Percentiles rank a stretch among this genome's conserved stretches.
phyloP scores from a whole-genome alignment of 1,140 invertebrate species.

The Neotoxoptera formosana region DNA sequence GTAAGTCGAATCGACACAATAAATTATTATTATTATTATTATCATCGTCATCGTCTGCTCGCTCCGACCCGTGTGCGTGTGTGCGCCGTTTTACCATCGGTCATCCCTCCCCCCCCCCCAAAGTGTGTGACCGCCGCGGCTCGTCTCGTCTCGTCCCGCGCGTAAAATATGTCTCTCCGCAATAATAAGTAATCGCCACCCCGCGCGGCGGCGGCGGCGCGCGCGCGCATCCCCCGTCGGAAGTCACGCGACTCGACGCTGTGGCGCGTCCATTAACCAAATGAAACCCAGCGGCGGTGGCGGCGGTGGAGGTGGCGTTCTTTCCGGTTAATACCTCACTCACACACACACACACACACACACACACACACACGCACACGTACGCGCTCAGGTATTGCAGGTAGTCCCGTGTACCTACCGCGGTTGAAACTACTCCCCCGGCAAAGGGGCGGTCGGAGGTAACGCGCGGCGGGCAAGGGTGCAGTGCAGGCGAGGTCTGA shows the following conservation, averaged over 20 bases:
- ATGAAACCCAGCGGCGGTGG: neutral
- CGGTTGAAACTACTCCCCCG: neutral
- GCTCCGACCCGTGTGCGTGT: neutral
- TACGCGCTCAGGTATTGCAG: neutral
- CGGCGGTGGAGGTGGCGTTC: neutral
- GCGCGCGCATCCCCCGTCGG: neutral
- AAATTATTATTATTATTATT: neutral
- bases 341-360: neutral
- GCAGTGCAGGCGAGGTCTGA: neutral
- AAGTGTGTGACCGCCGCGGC: neutral
- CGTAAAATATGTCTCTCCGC: neutral
- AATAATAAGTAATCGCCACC: constrained; percentile 1
- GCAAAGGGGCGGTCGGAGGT: neutral
- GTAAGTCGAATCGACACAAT: neutral
- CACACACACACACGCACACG: too few species aligned
- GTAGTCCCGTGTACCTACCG: neutral
- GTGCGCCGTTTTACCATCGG: neutral
- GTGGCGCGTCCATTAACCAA: constrained; percentile 1
- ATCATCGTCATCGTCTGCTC: neutral
- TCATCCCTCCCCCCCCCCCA: neutral
- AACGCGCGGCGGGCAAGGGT: neutral
- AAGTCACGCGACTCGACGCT: constrained; percentile 26
- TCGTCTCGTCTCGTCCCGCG: neutral
- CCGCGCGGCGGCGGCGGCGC: neutral
- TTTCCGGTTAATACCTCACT: neutral